Evolutionary conservation across 2,797 vertebrate species (phyloP).

Genomic region (Limosa lapponica): DNA sequence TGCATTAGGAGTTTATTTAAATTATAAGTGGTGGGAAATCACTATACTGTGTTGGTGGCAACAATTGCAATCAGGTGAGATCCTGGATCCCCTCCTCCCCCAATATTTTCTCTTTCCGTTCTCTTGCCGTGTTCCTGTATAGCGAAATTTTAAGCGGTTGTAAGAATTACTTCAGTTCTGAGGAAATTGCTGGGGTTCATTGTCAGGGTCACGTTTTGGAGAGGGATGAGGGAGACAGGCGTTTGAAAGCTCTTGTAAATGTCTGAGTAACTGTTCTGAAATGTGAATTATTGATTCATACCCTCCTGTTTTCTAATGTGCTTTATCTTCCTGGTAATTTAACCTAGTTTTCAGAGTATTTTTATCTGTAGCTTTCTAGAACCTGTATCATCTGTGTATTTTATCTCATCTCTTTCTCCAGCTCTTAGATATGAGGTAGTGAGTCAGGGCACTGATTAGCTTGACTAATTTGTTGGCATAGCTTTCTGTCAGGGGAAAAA

Average conservation of each 20-base stretch:
- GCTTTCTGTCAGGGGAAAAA: conserved; percentile 17
- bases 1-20: conserved; percentile 32
- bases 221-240: not conserved
- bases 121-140: not conserved
- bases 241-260: not conserved
- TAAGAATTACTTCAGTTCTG: not conserved
- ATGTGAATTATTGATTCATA: conserved; percentile 35
- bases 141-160: not conserved
- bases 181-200: not conserved
- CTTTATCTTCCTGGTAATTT: conserved; percentile 22
- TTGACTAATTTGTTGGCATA: conserved; percentile 37
- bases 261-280: conserved; percentile 11
- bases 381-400: not conserved
- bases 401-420: not conserved
- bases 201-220: not conserved
- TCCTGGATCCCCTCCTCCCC: not conserved
- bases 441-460: conserved; percentile 32
- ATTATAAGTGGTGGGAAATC: conserved; percentile 25
- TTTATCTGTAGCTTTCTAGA: conserved; percentile 43
- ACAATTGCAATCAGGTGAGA: not conserved
- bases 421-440: not conserved
- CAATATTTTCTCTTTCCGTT: not conserved
- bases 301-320: conserved; percentile 22
- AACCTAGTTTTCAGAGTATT: conserved; percentile 29
- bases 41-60: not conserved